These are phyloP conservation scores for Lateolabrax maculatus DNA, from an alignment of 2,797 vertebrate species.

Conservation along the genomic window DNA sequence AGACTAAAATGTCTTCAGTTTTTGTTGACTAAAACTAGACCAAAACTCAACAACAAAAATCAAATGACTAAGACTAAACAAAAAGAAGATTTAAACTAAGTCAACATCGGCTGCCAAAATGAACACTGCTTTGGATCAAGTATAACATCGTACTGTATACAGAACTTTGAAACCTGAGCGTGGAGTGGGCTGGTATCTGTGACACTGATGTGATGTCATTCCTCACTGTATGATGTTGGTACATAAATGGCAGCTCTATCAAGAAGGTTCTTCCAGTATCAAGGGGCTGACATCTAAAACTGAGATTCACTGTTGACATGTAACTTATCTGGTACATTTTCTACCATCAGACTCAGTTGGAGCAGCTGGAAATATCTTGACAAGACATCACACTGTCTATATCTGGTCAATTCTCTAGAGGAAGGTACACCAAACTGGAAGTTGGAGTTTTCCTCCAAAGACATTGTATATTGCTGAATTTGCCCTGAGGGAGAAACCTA, in stretches of 20 bases:
- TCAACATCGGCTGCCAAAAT: too few relatives aligned
- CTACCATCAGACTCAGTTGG: neutral
- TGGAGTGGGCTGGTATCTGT: neutral
- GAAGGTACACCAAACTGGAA: conserved; percentile 65
- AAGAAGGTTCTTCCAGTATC: neutral
- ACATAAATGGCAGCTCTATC: neutral
- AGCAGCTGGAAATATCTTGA: conserved; percentile 14
- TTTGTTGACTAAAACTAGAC: too few relatives aligned
- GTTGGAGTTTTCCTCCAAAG: conserved; percentile 42
- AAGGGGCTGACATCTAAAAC: neutral
- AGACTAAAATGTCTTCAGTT: too few relatives aligned
- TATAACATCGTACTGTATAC: too few relatives aligned
- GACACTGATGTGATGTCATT: neutral
- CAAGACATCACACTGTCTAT: neutral
- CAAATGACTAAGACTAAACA: too few relatives aligned
- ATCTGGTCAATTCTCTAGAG: conserved; percentile 30
- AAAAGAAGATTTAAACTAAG: too few relatives aligned
- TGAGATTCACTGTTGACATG: neutral
- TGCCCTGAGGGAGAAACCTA: conserved; percentile 26
- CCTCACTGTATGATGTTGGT: neutral
- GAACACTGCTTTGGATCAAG: too few relatives aligned
- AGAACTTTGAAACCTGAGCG: neutral
- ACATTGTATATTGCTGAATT: conserved; percentile 36
- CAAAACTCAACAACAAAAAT: too few relatives aligned
- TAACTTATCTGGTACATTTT: neutral